Base-by-base conservation (phyloP, 2,888 invertebrate species). In the Galeopsomyia nigrocyanea region DNA sequence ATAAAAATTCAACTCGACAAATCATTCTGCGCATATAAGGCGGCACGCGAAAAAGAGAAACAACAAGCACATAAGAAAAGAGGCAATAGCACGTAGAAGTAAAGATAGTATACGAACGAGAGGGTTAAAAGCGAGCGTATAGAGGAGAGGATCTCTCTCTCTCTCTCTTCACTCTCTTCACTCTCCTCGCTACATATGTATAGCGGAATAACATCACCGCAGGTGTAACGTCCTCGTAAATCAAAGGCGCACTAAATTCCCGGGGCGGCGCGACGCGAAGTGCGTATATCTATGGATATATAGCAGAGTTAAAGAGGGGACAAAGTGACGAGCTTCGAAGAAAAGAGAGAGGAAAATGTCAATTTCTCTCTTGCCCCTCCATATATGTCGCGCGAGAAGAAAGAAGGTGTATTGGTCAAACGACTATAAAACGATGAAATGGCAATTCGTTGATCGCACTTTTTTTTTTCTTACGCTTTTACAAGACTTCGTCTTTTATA, bases 151-250 rank as follows among this genome's bases (percentile, higher is more conserved):
- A 39, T 39, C 39, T 13, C 39, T 39, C 39, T 39, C 26, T 39
- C 39, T 13, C 39, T 39, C 39, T 39, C 26, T n/a, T n/a, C n/a
- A n/a, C 39, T 13, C 39, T 39, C 39, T 39, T 5, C 26, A 26
- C 26, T 26, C 26, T 26, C 49, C 19, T n/a, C 53, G 57, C 61
- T 69, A 69, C 73, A 73, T 66, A 70, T 62, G 68, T 66, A 39
- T 39, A 63, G 69, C 58, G 46, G 66, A 67, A 61, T 73, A 66
- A 73, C 71, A 70, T 66, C 71, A 74, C 65, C 74, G 75, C 79
- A 80, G 79, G 80, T 80, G 80, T 78, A 79, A 78, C 73, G 77
- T 74, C 76, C 79, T 79, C 80, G 79, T 80, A 81, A 81, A 81
- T 81, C 79, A 79, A 76, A 76, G 74, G 67, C 69, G 75, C 79